Evolutionary conservation across 2,888 invertebrate genomes (phyloP).

Genomic region (Syritta pipiens): DNA sequence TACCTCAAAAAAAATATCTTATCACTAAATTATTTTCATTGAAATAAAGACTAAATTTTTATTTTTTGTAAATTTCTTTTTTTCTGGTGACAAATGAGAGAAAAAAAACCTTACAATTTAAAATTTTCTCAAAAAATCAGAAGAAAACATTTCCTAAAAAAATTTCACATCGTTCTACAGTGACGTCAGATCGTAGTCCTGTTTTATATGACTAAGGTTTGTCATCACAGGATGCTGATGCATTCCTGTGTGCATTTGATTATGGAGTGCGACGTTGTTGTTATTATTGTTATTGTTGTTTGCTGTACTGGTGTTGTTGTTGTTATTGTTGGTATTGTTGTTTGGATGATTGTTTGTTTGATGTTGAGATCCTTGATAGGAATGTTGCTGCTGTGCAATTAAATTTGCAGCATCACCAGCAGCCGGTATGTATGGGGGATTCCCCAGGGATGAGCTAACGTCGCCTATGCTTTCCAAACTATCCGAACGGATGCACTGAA

Average conservation of each 20-base stretch:
- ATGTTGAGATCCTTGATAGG: constrained; percentile 79
- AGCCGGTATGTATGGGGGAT: constrained; percentile 78
- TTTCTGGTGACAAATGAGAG: background rate
- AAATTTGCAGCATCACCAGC: constrained; percentile 74
- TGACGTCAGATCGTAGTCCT: constrained; percentile 92
- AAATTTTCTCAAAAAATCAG: constrained; percentile 49
- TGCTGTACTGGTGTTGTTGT: constrained; percentile 60
- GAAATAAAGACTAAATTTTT: constrained; percentile 14
- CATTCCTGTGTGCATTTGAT: constrained; percentile 72
- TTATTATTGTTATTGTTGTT: constrained; percentile 73
- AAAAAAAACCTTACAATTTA: constrained; percentile 12
- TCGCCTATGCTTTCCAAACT: constrained; percentile 85
- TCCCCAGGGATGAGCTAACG: constrained; percentile 78
- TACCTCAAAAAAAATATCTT: background rate
- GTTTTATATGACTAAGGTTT: constrained; percentile 84
- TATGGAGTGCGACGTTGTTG: constrained; percentile 74
- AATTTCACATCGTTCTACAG: constrained; percentile 80
- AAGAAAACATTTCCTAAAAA: constrained; percentile 39
- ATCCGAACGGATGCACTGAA: constrained; percentile 81
- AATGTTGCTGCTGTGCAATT: constrained; percentile 76
- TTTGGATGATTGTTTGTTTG: constrained; percentile 79
- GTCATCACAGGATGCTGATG: constrained; percentile 76
- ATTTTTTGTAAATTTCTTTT: background rate
- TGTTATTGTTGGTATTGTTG: constrained; percentile 71
- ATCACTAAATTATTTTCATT: background rate